These are phyloP conservation scores for Thryonomys swinderianus DNA, from an alignment of 2,113 vertebrate species.

Conservation along the genomic window DNA sequence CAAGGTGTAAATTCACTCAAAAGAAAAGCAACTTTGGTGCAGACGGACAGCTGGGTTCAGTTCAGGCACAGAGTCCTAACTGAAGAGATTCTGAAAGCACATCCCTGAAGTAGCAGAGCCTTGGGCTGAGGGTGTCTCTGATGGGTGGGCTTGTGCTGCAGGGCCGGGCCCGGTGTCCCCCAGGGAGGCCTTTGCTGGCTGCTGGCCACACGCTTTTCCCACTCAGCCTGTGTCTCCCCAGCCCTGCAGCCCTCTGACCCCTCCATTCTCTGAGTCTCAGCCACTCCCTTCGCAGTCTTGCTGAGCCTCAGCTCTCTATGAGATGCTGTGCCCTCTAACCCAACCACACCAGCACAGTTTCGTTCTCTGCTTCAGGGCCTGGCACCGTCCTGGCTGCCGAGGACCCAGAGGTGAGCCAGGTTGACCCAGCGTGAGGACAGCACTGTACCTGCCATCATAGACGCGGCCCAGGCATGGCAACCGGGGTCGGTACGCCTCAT, in stretches of 20 bases:
- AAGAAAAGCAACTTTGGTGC: not conserved
- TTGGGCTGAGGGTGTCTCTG: fast-evolving
- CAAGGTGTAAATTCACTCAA: not conserved
- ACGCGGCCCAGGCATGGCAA: fast-evolving
- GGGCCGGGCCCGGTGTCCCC: not conserved
- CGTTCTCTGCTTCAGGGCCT: not conserved
- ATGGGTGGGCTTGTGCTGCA: fast-evolving
- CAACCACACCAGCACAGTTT: not conserved
- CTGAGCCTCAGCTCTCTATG: not conserved
- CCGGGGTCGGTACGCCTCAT: not conserved
- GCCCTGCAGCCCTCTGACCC: not conserved
- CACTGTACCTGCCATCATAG: fast-evolving
- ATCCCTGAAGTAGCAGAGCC: not conserved
- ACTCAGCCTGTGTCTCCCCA: not conserved
- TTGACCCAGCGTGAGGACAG: not conserved
- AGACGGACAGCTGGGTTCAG: not conserved
- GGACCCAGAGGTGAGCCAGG: not conserved
- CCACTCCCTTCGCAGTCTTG: not conserved
- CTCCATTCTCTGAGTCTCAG: not conserved
- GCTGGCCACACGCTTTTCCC: not conserved
- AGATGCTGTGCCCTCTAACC: not conserved
- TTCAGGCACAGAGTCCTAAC: not conserved
- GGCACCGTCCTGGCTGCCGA: not conserved
- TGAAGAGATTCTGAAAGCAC: not conserved
- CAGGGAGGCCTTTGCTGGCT: not conserved